Percentiles rank a stretch among this genome's conserved stretches.
Conservation (phyloP, 2,113 vertebrate genomes). For the Ceyx melanurus region DNA sequence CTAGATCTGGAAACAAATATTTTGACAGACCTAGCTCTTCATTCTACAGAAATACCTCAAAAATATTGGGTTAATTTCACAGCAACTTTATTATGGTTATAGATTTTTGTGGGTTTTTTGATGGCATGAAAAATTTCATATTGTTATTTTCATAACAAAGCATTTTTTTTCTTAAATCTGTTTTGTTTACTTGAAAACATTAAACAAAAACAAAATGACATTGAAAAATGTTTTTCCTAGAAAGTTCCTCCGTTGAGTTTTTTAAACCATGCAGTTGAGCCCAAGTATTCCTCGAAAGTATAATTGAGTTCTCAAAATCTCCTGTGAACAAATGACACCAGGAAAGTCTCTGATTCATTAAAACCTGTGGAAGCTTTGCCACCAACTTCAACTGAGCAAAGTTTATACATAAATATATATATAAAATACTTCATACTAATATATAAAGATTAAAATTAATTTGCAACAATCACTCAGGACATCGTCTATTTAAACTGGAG, state of each 20-base stretch:
- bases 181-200: neutral
- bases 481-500: neutral
- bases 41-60: neutral
- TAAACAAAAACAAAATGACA: neutral
- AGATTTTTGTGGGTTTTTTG: neutral
- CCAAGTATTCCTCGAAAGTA: neutral
- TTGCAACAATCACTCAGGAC: neutral
- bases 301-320: neutral
- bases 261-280: neutral
- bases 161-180: neutral
- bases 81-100: neutral
- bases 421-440: no score
- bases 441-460: neutral
- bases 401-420: neutral
- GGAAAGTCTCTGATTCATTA: neutral
- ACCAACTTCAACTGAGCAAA: neutral
- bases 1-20: conserved; percentile 16
- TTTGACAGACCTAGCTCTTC: conserved; percentile 19
- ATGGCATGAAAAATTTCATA: fast-evolving
- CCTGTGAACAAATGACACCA: neutral
- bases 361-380: neutral
- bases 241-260: neutral
- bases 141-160: neutral
- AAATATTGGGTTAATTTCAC: neutral
- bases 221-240: neutral